Evolutionary conservation across 92 coral and sea anemone species (phyloP).

Genomic region (Porites lobata): DNA sequence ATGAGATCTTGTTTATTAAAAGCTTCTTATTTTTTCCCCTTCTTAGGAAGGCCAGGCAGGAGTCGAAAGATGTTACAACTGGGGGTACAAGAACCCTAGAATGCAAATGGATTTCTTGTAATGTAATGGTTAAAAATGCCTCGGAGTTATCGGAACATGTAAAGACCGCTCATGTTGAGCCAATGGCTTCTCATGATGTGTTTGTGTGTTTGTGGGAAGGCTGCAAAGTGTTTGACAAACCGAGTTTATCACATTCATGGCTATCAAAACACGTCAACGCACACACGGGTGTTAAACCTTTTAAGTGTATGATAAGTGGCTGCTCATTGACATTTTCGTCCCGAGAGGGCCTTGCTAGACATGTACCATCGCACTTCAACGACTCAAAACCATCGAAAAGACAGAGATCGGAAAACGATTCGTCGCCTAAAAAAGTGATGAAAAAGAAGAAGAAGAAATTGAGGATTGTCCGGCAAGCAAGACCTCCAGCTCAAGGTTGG

Average conservation of each 20-base stretch:
- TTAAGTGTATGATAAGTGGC: constrained; percentile 95
- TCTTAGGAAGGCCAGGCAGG: constrained; percentile 10
- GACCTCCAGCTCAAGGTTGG: constrained; percentile 89
- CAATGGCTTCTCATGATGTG: constrained; percentile 90
- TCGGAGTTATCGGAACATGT: constrained; percentile 91
- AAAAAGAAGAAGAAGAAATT: constrained; percentile 84
- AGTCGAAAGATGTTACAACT: constrained; percentile 14
- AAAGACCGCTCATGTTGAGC: constrained; percentile 88
- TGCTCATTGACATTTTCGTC: constrained; percentile 95
- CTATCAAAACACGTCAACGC: constrained; percentile 93
- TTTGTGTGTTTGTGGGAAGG: constrained; percentile 97
- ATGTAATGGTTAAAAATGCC: constrained; percentile 11
- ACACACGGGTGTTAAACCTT: constrained; percentile 98
- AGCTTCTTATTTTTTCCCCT: too few species aligned
- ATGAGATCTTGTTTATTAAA: too few species aligned
- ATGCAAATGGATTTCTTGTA: constrained; percentile 55
- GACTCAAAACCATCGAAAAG: constrained; percentile 87
- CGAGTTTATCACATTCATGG: constrained; percentile 99
- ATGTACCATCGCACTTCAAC: constrained; percentile 96
- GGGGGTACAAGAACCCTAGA: constrained; percentile 15
- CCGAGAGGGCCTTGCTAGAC: constrained; percentile 94
- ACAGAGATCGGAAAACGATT: constrained; percentile 74
- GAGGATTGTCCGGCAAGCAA: constrained; percentile 74
- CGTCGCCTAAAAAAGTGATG: constrained; percentile 81
- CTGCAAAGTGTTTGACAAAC: constrained; percentile 97